phyloP scores from a whole-genome alignment of 2,888 invertebrate genomes.

The Nomada ferruginata region DNA sequence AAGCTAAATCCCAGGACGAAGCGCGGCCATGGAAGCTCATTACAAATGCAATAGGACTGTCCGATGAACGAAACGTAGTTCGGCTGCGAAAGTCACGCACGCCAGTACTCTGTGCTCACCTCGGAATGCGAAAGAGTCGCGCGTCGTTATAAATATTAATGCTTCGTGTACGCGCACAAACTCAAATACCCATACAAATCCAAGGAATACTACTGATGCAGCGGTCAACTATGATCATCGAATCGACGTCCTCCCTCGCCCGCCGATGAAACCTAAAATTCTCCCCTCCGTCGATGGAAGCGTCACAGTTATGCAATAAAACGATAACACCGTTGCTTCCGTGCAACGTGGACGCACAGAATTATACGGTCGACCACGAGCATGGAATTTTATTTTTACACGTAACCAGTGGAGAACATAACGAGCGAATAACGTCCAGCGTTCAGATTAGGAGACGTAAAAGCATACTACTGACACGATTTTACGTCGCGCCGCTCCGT shows the following conservation, averaged over 20 bases:
- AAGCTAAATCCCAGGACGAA: slow-evolving; percentile 10
- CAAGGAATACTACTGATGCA: neutral
- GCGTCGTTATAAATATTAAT: slow-evolving; percentile 68
- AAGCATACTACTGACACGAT: slow-evolving; percentile 8
- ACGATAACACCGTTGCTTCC: slow-evolving; percentile 10
- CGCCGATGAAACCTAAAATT: slow-evolving; percentile 17
- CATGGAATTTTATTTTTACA: slow-evolving; percentile 14
- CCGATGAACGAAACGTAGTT: slow-evolving; percentile 53
- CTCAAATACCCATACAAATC: neutral
- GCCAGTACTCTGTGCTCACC: slow-evolving; percentile 38
- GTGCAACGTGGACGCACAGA: neutral
- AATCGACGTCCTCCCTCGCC: neutral
- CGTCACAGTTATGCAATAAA: neutral
- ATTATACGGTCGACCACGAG: neutral
- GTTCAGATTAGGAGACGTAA: slow-evolving; percentile 12
- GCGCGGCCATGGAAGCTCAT: slow-evolving; percentile 48
- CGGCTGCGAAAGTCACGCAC: slow-evolving; percentile 60
- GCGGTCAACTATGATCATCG: slow-evolving; percentile 15
- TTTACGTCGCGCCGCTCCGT: slow-evolving; percentile 13
- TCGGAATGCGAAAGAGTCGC: slow-evolving; percentile 67
- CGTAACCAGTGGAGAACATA: neutral
- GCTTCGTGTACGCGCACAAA: slow-evolving; percentile 2
- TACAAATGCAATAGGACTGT: slow-evolving; percentile 63
- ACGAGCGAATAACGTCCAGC: slow-evolving; percentile 8
- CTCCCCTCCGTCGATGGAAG: neutral